phyloP scores from a whole-genome alignment of 1,140 invertebrate genomes.

The Drosophila varians region DNA sequence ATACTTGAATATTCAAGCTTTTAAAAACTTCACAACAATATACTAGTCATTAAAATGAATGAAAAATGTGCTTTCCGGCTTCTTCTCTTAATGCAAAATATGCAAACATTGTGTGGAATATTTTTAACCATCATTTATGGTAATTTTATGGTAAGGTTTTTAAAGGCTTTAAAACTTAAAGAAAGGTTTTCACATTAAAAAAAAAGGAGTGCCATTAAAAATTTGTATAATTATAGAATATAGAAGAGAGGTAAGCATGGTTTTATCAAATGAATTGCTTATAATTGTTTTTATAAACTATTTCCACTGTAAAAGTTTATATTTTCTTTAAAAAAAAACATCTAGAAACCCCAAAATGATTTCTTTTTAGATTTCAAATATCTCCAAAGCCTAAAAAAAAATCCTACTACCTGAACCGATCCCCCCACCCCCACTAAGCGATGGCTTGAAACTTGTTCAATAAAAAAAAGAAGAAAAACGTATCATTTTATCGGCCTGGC shows the following conservation, averaged over 20 bases:
- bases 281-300: too few species aligned
- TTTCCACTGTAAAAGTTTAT: too few species aligned
- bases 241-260: too few species aligned
- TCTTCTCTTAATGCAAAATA: not conserved
- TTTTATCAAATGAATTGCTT: too few species aligned
- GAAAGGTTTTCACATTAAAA: too few species aligned
- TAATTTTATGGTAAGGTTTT: not conserved
- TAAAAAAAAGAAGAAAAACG: not conserved
- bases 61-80: not conserved
- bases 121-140: not conserved
- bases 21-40: not conserved
- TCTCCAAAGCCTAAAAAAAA: not conserved
- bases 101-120: not conserved
- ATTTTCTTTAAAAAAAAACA: too few species aligned
- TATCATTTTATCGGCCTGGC: conserved; percentile 19
- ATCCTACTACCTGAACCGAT: not conserved
- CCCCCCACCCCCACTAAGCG: too few species aligned
- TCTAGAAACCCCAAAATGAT: too few species aligned
- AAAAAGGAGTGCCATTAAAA: too few species aligned
- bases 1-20: not conserved
- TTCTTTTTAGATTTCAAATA: not conserved
- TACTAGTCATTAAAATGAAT: not conserved
- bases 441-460: conserved; percentile 9
- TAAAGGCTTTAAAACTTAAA: too few species aligned
- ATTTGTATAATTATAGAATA: too few species aligned